These are phyloP conservation scores for Agrilus mali DNA, from an alignment of 2,888 invertebrate species.

Conservation along the genomic window DNA sequence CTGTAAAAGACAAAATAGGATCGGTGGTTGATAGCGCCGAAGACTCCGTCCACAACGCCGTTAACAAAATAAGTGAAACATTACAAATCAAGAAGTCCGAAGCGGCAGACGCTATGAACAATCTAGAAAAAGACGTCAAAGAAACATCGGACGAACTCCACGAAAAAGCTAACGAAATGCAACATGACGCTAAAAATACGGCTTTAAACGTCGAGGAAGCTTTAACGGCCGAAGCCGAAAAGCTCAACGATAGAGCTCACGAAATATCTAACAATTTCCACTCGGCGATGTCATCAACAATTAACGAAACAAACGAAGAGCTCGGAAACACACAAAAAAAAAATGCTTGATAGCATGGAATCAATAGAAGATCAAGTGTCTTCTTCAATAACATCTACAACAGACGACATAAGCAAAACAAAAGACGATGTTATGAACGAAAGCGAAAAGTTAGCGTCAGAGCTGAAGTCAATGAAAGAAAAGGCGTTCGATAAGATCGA, in stretches of 20 bases:
- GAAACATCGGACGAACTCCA: conserved; percentile 19
- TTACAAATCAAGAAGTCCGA: conserved; percentile 21
- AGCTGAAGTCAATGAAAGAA: conserved; percentile 3
- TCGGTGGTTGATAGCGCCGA: conserved; percentile 17
- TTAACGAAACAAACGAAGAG: too few species aligned
- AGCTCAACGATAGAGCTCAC: conserved; percentile 10
- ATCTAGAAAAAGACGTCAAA: conserved; percentile 18
- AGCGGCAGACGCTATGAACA: conserved; percentile 16
- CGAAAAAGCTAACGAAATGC: conserved; percentile 24
- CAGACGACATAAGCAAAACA: not conserved
- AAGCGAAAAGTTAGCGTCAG: conserved; percentile 12
- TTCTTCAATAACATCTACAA: too few species aligned
- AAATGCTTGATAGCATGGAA: too few species aligned
- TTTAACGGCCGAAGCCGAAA: not conserved
- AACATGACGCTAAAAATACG: conserved; percentile 8
- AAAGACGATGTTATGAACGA: conserved; percentile 9
- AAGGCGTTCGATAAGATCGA: conserved; percentile 9
- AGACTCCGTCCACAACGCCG: too few species aligned
- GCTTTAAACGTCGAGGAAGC: not conserved
- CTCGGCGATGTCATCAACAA: too few species aligned
- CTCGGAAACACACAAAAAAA: too few species aligned
- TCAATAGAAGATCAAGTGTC: too few species aligned
- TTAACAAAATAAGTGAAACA: conserved; percentile 25
- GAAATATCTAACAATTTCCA: conserved; percentile 8
- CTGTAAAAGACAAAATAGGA: conserved; percentile 27